A percentile compares a stretch with the other conserved stretches of the same genome.
These are phyloP conservation scores for Delia radicum DNA, from an alignment of 1,140 invertebrate species.

Conservation along the genomic window DNA sequence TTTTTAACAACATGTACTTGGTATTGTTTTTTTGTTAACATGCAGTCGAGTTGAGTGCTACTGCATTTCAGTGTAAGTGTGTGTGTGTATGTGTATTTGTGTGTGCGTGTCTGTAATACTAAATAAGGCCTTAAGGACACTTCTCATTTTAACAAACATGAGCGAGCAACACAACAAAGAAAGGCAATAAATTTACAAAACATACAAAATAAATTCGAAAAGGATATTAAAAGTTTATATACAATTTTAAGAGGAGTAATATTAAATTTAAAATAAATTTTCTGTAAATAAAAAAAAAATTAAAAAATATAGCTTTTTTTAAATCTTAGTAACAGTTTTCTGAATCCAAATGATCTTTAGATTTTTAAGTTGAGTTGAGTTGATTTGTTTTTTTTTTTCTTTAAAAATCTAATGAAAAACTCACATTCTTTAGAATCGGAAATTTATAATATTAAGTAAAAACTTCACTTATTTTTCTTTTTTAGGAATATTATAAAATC, in stretches of 20 bases:
- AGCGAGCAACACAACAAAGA: slow-evolving; percentile 4
- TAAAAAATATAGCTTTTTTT: no score
- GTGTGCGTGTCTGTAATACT: background rate
- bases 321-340: no score
- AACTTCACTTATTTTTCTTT: no score
- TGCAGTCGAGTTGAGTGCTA: background rate
- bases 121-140: background rate
- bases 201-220: background rate
- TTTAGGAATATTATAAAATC: no score
- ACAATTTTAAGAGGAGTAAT: background rate
- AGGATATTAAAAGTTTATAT: slow-evolving; percentile 2
- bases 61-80: background rate
- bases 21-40: background rate
- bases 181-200: background rate
- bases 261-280: no score
- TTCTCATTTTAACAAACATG: background rate
- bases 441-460: no score
- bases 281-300: no score
- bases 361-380: no score
- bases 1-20: background rate
- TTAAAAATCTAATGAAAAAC: no score
- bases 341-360: no score
- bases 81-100: background rate
- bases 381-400: no score
- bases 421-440: no score